A percentile compares a stretch with the other conserved stretches of the same genome.
Conservation (phyloP, 2,113 vertebrate species). For the Hyperoodon ampullatus region DNA sequence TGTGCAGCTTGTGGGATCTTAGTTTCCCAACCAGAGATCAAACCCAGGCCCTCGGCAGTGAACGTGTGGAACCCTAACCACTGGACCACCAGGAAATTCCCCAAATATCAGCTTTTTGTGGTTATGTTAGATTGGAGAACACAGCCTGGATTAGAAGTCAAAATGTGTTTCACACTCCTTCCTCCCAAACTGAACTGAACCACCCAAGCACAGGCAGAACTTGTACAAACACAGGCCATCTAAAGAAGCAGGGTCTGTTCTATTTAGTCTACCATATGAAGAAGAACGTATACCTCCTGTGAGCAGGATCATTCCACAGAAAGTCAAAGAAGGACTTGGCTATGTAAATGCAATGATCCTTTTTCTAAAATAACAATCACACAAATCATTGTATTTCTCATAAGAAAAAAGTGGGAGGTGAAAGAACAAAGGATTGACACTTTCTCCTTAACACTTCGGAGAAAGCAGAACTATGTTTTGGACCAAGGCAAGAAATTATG, state of each 20-base stretch:
- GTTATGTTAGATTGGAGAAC: not conserved
- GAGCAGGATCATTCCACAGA: not conserved
- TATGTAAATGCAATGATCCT: not conserved
- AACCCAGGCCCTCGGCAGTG: not conserved
- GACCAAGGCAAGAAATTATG: not conserved
- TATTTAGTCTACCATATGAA: not conserved
- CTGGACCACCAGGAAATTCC: not conserved
- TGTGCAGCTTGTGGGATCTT: not conserved
- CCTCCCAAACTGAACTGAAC: not conserved
- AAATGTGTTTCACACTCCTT: not conserved
- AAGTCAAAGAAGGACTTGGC: not conserved
- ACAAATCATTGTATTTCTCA: not conserved
- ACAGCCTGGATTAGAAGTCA: not conserved
- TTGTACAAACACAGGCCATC: not conserved
- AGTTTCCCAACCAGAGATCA: not conserved
- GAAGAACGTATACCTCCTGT: not conserved
- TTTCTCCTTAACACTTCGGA: slow-evolving; percentile 10
- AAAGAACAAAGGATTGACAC: not conserved
- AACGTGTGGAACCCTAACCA: not conserved
- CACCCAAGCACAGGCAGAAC: not conserved
- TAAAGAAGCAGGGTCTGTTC: not conserved
- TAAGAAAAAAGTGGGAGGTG: not conserved
- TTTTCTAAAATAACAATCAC: slow-evolving; percentile 11
- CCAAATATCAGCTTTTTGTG: not conserved
- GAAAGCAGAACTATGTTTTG: not conserved